Percentiles rank a stretch among this genome's conserved stretches.
phyloP scores from a whole-genome alignment of 2,888 invertebrate species.

The Parnassius glacialis region DNA sequence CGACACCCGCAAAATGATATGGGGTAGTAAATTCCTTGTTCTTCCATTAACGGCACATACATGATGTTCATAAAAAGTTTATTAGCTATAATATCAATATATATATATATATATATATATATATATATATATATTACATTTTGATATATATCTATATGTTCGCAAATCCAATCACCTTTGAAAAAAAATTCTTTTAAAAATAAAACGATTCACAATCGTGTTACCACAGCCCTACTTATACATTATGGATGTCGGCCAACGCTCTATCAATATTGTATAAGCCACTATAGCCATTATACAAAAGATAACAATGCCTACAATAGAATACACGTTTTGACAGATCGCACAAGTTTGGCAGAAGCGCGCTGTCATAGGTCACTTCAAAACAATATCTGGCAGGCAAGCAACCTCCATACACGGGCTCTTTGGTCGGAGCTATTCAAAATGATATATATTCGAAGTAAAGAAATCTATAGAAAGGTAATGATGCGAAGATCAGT shows the following conservation, averaged over 20 bases:
- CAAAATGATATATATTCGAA: constrained; percentile 34
- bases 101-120: too few species aligned
- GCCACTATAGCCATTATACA: constrained; percentile 36
- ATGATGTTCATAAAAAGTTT: too few species aligned
- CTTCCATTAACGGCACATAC: too few species aligned
- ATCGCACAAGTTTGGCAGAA: constrained; percentile 33
- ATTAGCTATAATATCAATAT: too few species aligned
- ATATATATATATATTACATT: too few species aligned
- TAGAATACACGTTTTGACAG: constrained; percentile 34
- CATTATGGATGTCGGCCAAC: constrained; percentile 36
- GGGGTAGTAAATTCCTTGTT: too few species aligned
- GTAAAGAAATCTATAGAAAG: constrained; percentile 53
- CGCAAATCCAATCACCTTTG: not conserved
- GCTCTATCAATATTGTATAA: constrained; percentile 34
- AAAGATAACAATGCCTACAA: constrained; percentile 34
- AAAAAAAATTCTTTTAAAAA: constrained; percentile 8
- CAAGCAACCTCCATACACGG: constrained; percentile 8
- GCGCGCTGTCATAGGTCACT: constrained; percentile 25
- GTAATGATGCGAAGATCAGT: constrained; percentile 61
- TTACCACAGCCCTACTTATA: constrained; percentile 24
- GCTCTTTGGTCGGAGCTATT: constrained; percentile 27
- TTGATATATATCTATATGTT: too few species aligned
- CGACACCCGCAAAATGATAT: too few species aligned
- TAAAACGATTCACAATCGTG: constrained; percentile 3
- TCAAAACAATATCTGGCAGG: constrained; percentile 24